These are phyloP conservation scores for Takifugu ocellatus DNA, from an alignment of 2,797 vertebrate genomes.

Conservation along the genomic window DNA sequence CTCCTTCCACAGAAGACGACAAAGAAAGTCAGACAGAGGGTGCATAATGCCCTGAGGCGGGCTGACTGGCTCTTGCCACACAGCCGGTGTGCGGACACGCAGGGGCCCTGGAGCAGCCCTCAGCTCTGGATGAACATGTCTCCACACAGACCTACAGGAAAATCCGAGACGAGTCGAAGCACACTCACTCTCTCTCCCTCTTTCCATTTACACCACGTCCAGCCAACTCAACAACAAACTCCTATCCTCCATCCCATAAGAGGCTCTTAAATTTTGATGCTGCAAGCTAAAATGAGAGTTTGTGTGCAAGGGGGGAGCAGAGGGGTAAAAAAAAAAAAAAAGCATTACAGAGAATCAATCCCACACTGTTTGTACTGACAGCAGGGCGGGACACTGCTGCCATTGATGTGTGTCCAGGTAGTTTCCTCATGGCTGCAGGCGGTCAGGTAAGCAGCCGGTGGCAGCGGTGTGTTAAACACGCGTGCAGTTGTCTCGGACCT, in stretches of 20 bases:
- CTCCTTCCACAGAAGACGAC: conserved; percentile 47
- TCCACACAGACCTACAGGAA: conserved; percentile 68
- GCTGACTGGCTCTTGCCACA: conserved; percentile 77
- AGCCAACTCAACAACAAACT: conserved; percentile 61
- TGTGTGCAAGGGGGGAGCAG: conserved; percentile 23
- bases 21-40: conserved; percentile 52
- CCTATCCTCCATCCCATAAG: conserved; percentile 47
- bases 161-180: conserved; percentile 12
- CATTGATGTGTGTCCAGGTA: conserved; percentile 61
- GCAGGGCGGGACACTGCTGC: conserved; percentile 49
- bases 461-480: conserved; percentile 64
- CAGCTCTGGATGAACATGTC: conserved; percentile 74
- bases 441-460: conserved; percentile 54
- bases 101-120: conserved; percentile 57
- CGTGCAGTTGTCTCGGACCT: conserved; percentile 51
- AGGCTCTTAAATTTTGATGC: conserved; percentile 61
- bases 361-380: conserved; percentile 62
- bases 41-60: conserved; percentile 77
- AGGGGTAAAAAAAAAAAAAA: conserved; percentile 18
- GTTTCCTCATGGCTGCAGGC: conserved; percentile 63
- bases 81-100: conserved; percentile 63
- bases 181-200: conserved; percentile 4
- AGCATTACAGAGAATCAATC: conserved; percentile 55
- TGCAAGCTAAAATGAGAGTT: conserved; percentile 52
- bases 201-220: conserved; percentile 74